Evolutionary conservation across 2,113 vertebrate species (phyloP), one percentile per base, ranked within the genome.

Genomic region (Cephalopholis sonnerati): DNA sequence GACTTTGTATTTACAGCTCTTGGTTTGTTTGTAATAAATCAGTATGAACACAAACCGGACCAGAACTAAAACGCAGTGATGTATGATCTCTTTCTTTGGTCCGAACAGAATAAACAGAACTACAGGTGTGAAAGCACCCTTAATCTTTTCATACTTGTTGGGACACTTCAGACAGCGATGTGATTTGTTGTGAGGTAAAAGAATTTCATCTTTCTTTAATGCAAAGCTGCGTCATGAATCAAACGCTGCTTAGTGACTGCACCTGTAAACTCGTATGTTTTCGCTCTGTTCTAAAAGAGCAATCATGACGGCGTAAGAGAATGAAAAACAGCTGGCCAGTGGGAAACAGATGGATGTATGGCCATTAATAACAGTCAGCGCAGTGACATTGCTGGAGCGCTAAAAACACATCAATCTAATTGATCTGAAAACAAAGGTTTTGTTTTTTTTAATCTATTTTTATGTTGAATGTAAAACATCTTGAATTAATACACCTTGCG

Each of bases 291-390:
- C 3, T 67, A 61, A 81, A 46, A 22, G 39, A 82, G 57, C 72
- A 54, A 74, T 87, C 41, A 67, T 63, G 48, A 85, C 77, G 58
- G 65, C 7, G 0, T 24, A 39, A 20, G n/a, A 50, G 65, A 48
- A 86, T 76, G 57, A 76, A 74, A 85, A 88, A 72, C 84, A 86
- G 55, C 71, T 77, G 79, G 36, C 24, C 68, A 9, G 41, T 41
- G 59, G 70, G 72, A 69, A 81, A 18, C 88, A 79, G 57, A 79
- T 84, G 79, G 81, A 76, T 77, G 59, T 63, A 65, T 51, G 25
- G 6, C 72, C 18, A 8, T 68, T 53, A 20, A 32, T 77, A 69
- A 61, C 17, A 46, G 24, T 73, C 17, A 46, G 22, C 32, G 55
- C 6, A 24, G 16, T 55, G 7, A 70, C n/a, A 22, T 44, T 39